Evolutionary conservation across 2,797 vertebrate species (phyloP).

Genomic region (Mastacembelus armatus): DNA sequence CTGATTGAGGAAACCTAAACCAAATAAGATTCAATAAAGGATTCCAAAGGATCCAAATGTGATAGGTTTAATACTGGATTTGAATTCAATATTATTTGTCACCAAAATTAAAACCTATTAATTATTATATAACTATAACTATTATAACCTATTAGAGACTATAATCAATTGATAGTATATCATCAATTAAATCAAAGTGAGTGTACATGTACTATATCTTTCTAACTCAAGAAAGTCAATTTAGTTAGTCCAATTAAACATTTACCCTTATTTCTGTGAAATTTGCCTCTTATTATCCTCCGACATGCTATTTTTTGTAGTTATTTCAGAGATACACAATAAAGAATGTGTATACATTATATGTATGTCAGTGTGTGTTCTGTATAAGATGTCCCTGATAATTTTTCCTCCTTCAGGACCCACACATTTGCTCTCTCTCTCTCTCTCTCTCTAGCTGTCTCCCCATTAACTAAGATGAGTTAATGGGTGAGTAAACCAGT

Average conservation of each 20-base stretch:
- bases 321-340: not conserved
- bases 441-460: slow-evolving; percentile 15
- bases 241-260: not conserved
- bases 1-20: no score
- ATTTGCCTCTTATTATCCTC: not conserved
- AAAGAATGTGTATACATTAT: no score
- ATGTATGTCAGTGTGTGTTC: not conserved
- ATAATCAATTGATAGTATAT: not conserved
- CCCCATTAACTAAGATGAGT: no score
- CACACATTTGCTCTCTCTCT: not conserved
- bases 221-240: not conserved
- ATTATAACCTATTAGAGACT: not conserved
- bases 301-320: not conserved
- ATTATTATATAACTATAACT: no score
- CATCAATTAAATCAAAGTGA: no score
- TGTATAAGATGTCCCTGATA: not conserved
- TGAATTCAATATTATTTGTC: not conserved
- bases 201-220: not conserved
- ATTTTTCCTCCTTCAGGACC: slow-evolving; percentile 4
- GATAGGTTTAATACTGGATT: no score
- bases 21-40: no score
- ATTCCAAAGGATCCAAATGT: no score
- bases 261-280: not conserved
- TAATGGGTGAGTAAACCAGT: no score
- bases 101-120: no score